Conservation (phyloP, 2,113 vertebrate species). For the Aramus guarauna region DNA sequence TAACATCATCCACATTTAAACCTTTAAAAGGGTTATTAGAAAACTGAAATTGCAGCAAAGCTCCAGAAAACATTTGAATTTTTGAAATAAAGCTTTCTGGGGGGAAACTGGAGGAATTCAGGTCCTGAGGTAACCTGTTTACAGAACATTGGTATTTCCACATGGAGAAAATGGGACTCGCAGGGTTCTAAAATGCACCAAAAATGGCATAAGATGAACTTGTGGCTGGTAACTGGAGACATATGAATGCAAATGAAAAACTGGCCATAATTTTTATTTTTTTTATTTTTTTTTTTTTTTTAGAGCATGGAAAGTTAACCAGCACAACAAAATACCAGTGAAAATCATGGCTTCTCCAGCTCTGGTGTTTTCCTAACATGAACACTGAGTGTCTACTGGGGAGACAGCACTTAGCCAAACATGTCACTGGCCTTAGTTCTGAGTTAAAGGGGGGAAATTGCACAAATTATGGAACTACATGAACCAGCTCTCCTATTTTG, state of each 20-base stretch:
- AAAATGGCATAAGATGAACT: neutral
- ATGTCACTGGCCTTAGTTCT: neutral
- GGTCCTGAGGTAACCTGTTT: neutral
- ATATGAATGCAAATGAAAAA: neutral
- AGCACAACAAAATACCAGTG: neutral
- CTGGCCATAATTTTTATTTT: neutral
- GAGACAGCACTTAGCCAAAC: neutral
- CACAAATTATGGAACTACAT: neutral
- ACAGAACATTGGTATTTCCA: neutral
- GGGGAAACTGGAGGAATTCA: neutral
- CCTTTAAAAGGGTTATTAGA: neutral
- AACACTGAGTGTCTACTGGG: neutral
- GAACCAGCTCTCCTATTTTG: neutral
- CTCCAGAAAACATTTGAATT: neutral
- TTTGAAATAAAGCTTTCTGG: neutral
- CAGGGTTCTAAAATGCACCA: neutral
- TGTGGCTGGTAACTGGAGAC: neutral
- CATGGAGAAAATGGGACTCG: neutral
- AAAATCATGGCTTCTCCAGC: neutral
- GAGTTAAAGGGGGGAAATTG: neutral
- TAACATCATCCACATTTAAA: neutral
- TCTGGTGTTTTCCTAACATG: neutral
- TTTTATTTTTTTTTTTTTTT: neutral
- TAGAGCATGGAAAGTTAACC: neutral
- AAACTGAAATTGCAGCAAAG: neutral